Evolutionary conservation across 2,113 vertebrate genomes (phyloP).

Genomic region (Gavialis gangeticus): DNA sequence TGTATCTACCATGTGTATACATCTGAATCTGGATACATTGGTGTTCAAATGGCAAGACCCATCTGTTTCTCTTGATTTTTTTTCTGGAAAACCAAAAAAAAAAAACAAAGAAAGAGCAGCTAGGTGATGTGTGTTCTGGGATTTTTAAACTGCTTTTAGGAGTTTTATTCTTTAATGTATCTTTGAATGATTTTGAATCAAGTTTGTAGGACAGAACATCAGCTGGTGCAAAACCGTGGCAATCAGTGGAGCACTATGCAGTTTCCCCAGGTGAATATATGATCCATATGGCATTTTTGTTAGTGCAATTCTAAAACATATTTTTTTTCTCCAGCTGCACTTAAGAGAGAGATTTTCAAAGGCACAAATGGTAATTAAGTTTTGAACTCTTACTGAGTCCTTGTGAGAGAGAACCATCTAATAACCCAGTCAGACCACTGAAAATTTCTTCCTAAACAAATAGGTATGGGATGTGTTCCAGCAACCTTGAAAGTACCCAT

Average conservation of each 20-base stretch:
- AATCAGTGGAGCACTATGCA: not conserved
- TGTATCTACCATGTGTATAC: not conserved
- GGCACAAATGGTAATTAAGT: not conserved
- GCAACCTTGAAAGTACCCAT: not conserved
- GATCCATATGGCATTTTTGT: not conserved
- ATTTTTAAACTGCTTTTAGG: not conserved
- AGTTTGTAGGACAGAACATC: not conserved
- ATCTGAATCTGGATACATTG: not conserved
- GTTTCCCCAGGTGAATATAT: not conserved
- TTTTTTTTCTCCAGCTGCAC: not conserved
- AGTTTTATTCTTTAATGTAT: not conserved
- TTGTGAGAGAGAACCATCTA: not conserved
- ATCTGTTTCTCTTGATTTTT: not conserved
- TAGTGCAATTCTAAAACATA: not conserved
- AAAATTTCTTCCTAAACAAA: not conserved
- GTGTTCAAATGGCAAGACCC: not conserved
- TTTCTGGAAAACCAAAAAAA: not conserved
- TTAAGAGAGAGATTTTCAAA: not conserved
- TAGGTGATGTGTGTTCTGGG: not conserved
- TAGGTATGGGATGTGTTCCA: not conserved
- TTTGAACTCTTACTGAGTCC: not conserved
- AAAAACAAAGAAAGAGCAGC: no score
- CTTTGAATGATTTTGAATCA: not conserved
- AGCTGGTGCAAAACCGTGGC: not conserved
- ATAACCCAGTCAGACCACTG: not conserved